Conservation (phyloP, 2,113 vertebrate genomes). For the Anser cygnoides region DNA sequence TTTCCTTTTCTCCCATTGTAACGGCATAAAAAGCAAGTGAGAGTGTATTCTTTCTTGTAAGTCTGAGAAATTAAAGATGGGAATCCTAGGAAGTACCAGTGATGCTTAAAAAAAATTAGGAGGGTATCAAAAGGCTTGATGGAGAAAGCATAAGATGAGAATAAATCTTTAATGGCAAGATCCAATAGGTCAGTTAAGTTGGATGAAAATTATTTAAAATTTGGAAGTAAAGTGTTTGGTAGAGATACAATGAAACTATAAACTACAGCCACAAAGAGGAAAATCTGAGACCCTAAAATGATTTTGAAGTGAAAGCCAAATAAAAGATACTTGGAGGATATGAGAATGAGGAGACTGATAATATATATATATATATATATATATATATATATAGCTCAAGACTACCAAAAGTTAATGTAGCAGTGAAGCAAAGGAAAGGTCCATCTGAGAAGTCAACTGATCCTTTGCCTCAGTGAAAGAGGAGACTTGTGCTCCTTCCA, state of each 20-base stretch:
- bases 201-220: not conserved
- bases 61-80: not conserved
- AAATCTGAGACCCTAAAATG: not conserved
- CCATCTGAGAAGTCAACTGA: not conserved
- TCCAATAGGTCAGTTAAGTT: not conserved
- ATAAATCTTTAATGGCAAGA: not conserved
- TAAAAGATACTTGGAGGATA: not conserved
- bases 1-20: not conserved
- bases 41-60: not conserved
- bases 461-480: not conserved
- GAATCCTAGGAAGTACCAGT: not conserved
- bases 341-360: not conserved
- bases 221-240: not conserved
- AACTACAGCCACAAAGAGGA: not conserved
- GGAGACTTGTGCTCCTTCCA: not conserved
- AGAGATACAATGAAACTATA: not conserved
- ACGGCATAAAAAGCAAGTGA: not conserved
- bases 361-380: too few species aligned
- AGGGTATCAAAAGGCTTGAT: not conserved
- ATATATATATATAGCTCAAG: not conserved
- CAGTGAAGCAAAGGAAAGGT: conserved; percentile 6
- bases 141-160: not conserved
- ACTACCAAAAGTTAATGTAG: not conserved
- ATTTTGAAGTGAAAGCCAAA: not conserved
- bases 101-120: not conserved